Conservation (phyloP, 2,888 invertebrate genomes). For the Ophraella communa region DNA sequence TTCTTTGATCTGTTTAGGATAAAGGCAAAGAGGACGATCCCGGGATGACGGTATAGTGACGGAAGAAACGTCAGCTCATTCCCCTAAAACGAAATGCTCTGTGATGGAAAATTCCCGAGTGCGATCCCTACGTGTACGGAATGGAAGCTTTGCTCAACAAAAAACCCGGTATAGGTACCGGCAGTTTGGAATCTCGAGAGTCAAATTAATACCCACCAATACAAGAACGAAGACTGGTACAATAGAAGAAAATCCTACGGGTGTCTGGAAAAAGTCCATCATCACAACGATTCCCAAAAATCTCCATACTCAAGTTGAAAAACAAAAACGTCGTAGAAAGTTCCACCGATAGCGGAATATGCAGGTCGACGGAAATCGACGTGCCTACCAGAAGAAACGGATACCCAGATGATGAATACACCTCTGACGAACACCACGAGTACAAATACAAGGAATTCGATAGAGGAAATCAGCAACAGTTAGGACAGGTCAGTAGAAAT, state of each 20-base stretch:
- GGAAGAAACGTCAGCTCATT: conserved; percentile 49
- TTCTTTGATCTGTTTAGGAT: no score
- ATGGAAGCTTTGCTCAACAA: conserved; percentile 57
- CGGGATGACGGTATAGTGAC: conserved; percentile 62
- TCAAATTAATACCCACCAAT: conserved; percentile 51
- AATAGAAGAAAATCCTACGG: conserved; percentile 79
- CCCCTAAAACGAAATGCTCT: conserved; percentile 31
- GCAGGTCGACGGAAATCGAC: conserved; percentile 73
- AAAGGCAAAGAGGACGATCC: conserved; percentile 47
- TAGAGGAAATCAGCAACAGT: conserved; percentile 32
- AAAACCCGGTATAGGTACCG: conserved; percentile 56
- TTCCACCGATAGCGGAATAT: conserved; percentile 80
- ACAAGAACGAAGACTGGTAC: conserved; percentile 72
- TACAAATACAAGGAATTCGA: conserved; percentile 33
- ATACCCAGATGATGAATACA: conserved; percentile 28
- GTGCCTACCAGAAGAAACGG: conserved; percentile 43
- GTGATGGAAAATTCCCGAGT: conserved; percentile 50
- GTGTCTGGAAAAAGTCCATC: conserved; percentile 64
- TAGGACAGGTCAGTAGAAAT: conserved; percentile 37
- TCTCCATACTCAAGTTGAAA: conserved; percentile 56
- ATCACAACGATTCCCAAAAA: conserved; percentile 45
- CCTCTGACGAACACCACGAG: conserved; percentile 41
- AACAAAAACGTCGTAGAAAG: conserved; percentile 70
- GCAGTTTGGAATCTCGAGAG: conserved; percentile 61
- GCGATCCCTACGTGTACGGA: conserved; percentile 60